Evolutionary conservation across 1,140 invertebrate species (phyloP).

Genomic region (Drosophila ficusphila): DNA sequence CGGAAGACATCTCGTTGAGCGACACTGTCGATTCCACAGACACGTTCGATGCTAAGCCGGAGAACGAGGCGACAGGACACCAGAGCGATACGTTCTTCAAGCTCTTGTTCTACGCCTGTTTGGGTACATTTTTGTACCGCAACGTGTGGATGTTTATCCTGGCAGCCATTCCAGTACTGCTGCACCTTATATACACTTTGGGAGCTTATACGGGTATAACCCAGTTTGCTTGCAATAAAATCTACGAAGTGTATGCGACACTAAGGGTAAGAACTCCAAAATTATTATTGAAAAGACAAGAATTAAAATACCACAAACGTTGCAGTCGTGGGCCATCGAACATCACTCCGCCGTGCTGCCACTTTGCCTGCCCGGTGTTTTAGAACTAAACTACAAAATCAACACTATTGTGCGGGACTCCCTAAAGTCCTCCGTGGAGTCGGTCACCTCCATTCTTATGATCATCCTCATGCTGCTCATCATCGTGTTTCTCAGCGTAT

Average conservation of each 20-base stretch:
- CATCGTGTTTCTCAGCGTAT: constrained; percentile 84
- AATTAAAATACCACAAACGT: neutral
- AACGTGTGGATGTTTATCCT: constrained; percentile 83
- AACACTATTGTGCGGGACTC: constrained; percentile 84
- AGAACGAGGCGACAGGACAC: constrained; percentile 24
- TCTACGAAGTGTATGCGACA: constrained; percentile 51
- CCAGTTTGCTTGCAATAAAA: constrained; percentile 60
- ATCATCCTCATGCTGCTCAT: constrained; percentile 88
- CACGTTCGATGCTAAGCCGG: constrained; percentile 52
- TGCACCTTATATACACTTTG: constrained; percentile 70
- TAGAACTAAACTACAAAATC: constrained; percentile 85
- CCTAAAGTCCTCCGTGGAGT: constrained; percentile 86
- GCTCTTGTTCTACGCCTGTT: constrained; percentile 76
- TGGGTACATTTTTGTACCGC: constrained; percentile 77
- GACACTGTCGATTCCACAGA: constrained; percentile 75
- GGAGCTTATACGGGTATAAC: constrained; percentile 71
- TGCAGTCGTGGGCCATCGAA: constrained; percentile 83
- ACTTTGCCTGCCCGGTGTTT: constrained; percentile 87
- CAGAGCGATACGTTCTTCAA: constrained; percentile 77
- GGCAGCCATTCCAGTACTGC: constrained; percentile 69
- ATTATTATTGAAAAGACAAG: neutral
- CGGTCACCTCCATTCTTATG: constrained; percentile 87
- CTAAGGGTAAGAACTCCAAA: constrained; percentile 40
- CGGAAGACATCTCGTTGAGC: constrained; percentile 75
- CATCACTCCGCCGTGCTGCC: constrained; percentile 86